A percentile compares a stretch with the other conserved stretches of the same genome.
Conservation (phyloP, 2,113 vertebrate species). For the Clarias batrachus region DNA sequence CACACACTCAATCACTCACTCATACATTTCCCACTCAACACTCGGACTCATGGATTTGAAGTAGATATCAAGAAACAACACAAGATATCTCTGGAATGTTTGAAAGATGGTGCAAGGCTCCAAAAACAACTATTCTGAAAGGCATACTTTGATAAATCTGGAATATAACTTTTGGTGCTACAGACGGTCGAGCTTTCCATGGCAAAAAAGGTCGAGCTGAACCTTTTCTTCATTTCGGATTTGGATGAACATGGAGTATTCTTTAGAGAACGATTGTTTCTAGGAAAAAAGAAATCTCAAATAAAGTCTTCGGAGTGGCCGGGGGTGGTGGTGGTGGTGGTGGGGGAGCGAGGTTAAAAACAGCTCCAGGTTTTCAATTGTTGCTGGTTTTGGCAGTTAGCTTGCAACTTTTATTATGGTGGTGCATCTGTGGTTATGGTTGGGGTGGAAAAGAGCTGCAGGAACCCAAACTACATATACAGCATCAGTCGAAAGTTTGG, state of each 20-base stretch:
- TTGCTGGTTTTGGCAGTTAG: background rate
- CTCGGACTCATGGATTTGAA: background rate
- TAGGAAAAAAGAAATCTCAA: background rate
- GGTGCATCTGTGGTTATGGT: background rate
- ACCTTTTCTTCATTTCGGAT: background rate
- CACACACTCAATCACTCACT: background rate
- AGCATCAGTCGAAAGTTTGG: too few relatives aligned
- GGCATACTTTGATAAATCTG: conserved; percentile 11
- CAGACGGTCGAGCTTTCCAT: background rate
- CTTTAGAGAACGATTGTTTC: background rate
- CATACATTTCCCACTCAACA: background rate
- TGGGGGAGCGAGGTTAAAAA: background rate
- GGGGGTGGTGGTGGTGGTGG: too few relatives aligned
- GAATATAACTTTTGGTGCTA: background rate
- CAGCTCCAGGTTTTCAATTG: too few relatives aligned
- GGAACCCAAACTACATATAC: background rate
- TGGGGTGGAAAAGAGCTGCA: background rate
- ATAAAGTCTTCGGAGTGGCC: background rate
- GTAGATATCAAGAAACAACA: conserved; percentile 10
- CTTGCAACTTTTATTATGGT: too few relatives aligned
- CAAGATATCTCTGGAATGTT: conserved; percentile 23
- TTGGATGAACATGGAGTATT: background rate
- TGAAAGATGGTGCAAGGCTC: background rate
- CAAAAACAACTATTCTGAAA: background rate
- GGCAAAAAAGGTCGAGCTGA: background rate